A percentile compares a stretch with the other conserved stretches of the same genome.
Evolutionary conservation across 2,113 vertebrate genomes (phyloP).

Genomic region (Aphelocoma coerulescens): DNA sequence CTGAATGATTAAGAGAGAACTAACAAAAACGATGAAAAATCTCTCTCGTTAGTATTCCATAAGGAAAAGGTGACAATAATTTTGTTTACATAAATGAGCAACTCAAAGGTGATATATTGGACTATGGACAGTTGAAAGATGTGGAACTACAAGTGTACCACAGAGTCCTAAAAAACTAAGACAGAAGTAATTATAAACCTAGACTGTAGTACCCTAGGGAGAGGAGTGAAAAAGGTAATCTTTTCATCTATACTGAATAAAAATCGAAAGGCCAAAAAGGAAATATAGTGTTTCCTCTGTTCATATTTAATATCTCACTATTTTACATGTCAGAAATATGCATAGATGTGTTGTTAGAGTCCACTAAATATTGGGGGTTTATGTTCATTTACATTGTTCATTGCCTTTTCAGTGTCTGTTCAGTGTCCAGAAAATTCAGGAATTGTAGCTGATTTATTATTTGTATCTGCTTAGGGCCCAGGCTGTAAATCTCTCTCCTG

Average conservation of each 20-base stretch:
- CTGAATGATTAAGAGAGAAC: background rate
- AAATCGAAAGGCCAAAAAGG: background rate
- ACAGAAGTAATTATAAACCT: background rate
- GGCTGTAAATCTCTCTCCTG: background rate
- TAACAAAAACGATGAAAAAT: background rate
- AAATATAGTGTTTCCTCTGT: background rate
- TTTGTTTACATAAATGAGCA: background rate
- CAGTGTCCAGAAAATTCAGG: background rate
- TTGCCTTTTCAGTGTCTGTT: background rate
- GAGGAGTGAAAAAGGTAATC: background rate
- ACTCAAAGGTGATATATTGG: background rate
- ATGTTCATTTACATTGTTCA: background rate
- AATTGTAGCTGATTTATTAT: background rate
- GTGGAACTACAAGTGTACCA: background rate
- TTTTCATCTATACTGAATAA: background rate
- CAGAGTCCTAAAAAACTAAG: background rate
- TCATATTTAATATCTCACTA: background rate
- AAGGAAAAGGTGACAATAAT: background rate
- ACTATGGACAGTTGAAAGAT: background rate
- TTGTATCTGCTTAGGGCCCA: background rate
- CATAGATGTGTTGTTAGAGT: background rate
- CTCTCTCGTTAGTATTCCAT: background rate
- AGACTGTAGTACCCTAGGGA: background rate
- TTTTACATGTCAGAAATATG: background rate
- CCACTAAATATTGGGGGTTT: background rate